Evolutionary conservation across 2,888 invertebrate species (phyloP).

Genomic region (Acronicta psi): DNA sequence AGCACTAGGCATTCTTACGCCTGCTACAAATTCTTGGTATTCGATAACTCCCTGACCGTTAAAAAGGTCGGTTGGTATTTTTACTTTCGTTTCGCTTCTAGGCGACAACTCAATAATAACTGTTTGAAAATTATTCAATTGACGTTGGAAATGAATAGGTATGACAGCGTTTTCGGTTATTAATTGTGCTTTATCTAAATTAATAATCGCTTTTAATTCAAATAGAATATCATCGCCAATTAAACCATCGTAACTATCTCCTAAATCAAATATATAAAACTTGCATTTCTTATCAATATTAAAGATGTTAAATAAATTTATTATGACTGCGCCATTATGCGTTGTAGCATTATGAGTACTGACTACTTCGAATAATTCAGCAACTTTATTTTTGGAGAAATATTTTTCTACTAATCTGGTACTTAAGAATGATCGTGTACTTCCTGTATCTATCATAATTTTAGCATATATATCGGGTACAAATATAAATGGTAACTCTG

Average conservation of each 20-base stretch:
- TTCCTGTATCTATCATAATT: conserved; percentile 1
- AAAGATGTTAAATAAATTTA: background rate
- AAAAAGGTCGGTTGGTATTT: conserved; percentile 18
- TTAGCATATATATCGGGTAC: background rate
- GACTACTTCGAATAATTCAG: background rate
- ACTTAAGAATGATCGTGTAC: background rate
- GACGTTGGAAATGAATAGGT: background rate
- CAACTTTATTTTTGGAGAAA: background rate
- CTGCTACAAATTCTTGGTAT: conserved; percentile 27
- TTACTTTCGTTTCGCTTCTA: conserved; percentile 30
- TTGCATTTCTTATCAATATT: background rate
- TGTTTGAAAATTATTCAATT: background rate
- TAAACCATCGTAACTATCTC: conserved; percentile 1
- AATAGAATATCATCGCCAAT: conserved; percentile 9
- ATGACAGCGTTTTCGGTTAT: background rate
- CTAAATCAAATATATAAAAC: conserved; percentile 2
- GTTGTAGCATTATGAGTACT: background rate
- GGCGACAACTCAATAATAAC: conserved; percentile 4
- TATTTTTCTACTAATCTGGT: background rate
- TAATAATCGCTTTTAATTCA: conserved; percentile 6
- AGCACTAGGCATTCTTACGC: conserved; percentile 46
- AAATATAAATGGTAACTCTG: background rate
- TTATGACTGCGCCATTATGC: conserved; percentile 3
- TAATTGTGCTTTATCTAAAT: background rate
- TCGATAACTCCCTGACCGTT: conserved; percentile 25